These are phyloP conservation scores for Proctacanthus coquilletti DNA, from an alignment of 1,140 invertebrate genomes.

Conservation along the genomic window DNA sequence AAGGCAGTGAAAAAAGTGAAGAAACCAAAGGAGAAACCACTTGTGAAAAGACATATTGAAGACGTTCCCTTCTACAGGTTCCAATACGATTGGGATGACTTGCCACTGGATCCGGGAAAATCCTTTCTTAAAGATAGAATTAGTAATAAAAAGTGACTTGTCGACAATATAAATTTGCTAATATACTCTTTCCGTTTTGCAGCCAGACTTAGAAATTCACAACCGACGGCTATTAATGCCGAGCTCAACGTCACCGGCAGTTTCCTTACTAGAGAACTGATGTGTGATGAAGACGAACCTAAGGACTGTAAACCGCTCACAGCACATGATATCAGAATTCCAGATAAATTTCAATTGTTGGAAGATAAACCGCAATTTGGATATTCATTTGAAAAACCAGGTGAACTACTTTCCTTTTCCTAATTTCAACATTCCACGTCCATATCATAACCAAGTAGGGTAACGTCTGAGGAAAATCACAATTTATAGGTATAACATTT, in stretches of 20 bases:
- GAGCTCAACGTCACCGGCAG: neutral
- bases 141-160: constrained; percentile 12
- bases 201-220: neutral
- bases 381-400: constrained; percentile 16
- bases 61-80: constrained; percentile 24
- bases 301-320: constrained; percentile 14
- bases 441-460: too few relatives aligned
- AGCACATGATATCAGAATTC: constrained; percentile 20
- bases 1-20: neutral
- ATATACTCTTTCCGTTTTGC: neutral
- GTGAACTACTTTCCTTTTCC: too few relatives aligned
- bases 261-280: neutral
- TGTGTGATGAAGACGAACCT: neutral
- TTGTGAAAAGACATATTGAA: constrained; percentile 16
- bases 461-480: neutral
- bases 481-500: constrained; percentile 3
- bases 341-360: constrained; percentile 19
- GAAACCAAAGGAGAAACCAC: constrained; percentile 1
- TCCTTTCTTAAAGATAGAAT: constrained; percentile 22
- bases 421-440: too few relatives aligned
- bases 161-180: neutral
- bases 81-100: constrained; percentile 19
- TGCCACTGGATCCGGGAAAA: constrained; percentile 24
- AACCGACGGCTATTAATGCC: neutral
- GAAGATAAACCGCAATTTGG: constrained; percentile 15